Evolutionary conservation across 2,888 invertebrate genomes (phyloP), one percentile per base, ranked within the genome.

Genomic region (Rhagophthalmus giganteus): DNA sequence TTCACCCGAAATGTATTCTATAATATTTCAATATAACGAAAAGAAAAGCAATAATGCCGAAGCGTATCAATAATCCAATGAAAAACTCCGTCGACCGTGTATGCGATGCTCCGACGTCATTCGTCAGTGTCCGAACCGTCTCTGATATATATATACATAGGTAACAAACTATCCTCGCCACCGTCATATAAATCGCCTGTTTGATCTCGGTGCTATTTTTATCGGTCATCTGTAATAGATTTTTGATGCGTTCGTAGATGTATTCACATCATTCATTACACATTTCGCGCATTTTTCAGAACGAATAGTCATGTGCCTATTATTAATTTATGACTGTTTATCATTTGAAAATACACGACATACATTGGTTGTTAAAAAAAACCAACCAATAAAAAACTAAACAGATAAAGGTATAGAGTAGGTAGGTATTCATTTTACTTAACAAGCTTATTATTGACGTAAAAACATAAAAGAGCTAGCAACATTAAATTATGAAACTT

Each of bases 131-230:
- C 66, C 51, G 37, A 49, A 42, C 58, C 60, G 59, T 59, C 62
- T 61, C 57, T 58, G 63, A 64, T 67, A 64, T 64, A 9, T n/a
- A n/a, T n/a, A n/a, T n/a, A 65, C 63, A 65, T 66, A 65, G 65
- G 64, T 66, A 65, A 64, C 64, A 62, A 65, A 63, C 62, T 66
- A 63, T 64, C 62, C 57, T 49, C 57, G 54, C 57, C 49, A 46
- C 54, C 48, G 54, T 54, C 57, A 65, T 68, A 67, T 66, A 68
- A 66, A 67, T 66, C 66, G 65, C 62, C 65, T 62, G 66, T 66
- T 67, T n/a, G n/a, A 67, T 67, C 67, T 66, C 55, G 40, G 60
- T 57, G 57, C 60, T 64, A 68, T 66, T 67, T 67, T 68, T 67
- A 67, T 64, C 65, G 62, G 63, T 64, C 65, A 57, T 25, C 33